Evolutionary conservation across 2,888 invertebrate species (phyloP), one percentile per base, ranked within the genome.

Genomic region (Orgyia antiqua): DNA sequence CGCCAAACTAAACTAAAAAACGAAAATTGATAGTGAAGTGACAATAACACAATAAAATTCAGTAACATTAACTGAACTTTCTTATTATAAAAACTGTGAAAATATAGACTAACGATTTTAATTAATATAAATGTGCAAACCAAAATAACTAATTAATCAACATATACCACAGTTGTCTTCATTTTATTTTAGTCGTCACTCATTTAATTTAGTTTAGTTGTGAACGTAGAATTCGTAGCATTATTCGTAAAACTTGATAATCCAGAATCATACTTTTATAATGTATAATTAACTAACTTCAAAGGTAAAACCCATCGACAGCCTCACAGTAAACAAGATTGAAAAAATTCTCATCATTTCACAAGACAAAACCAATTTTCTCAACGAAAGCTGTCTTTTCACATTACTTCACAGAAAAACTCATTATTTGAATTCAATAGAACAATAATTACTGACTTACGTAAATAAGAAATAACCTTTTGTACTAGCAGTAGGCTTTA

Each of bases 391-490:
- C 58, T 58, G 55, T 44, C 58, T 32, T 41, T 59, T 51, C 53
- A 57, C 45, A 53, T 61, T 49, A 53, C 43, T 35, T 33, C 40
- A 45, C 43, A 55, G 52, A 61, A 65, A 67, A 66, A 54, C 58
- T 60, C 48, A 57, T 58, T 51, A 58, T 42, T 52, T 36, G 36
- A 47, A 53, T 61, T 47, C 41, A 56, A 51, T 52, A 43, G 42
- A 49, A 58, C 57, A 51, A 41, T 58, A 53, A 63, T 69, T 61
- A n/a, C n/a, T n/a, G n/a, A n/a, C n/a, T n/a, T n/a, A 58, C 47
- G 42, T 46, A 48, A 48, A 52, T 45, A 55, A 45, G 48, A 51
- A 56, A 50, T 45, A 48, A 52, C 33, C 41, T 40, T 51, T 39
- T 46, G 51, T n/a, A n/a, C n/a, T n/a, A n/a, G n/a, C n/a, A n/a